phyloP scores from a whole-genome alignment of 2,888 invertebrate species.

The Sialis lutaria region DNA sequence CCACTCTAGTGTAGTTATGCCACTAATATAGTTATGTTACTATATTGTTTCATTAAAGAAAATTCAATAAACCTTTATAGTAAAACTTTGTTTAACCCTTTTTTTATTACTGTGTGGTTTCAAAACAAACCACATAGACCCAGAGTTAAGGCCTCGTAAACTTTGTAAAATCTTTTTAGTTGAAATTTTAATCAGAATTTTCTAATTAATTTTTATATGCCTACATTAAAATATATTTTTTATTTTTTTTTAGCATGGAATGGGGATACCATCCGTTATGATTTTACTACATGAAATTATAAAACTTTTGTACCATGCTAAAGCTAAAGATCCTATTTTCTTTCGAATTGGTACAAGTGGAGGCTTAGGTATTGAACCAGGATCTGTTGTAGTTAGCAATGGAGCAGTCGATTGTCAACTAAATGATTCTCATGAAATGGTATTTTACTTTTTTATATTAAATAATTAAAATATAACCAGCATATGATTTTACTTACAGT shows the following conservation, averaged over 20 bases:
- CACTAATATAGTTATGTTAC: no score
- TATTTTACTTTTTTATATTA: slow-evolving; percentile 17
- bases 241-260: slow-evolving; percentile 41
- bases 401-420: slow-evolving; percentile 41
- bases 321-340: slow-evolving; percentile 40
- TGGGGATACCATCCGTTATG: slow-evolving; percentile 56
- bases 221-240: neutral
- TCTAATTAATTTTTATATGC: neutral
- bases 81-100: no score
- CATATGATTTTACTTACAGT: slow-evolving; percentile 16
- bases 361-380: slow-evolving; percentile 40
- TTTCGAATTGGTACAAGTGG: slow-evolving; percentile 54
- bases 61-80: no score
- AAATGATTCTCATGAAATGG: slow-evolving; percentile 35
- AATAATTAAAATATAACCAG: neutral
- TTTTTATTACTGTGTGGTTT: no score
- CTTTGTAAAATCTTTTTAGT: neutral
- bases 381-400: slow-evolving; percentile 47
- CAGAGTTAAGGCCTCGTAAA: neutral
- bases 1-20: no score
- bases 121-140: no score
- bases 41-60: no score
- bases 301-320: slow-evolving; percentile 49
- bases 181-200: neutral
- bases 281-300: slow-evolving; percentile 53